A percentile compares a stretch with the other conserved stretches of the same genome.
phyloP scores from a whole-genome alignment of 2,113 vertebrate genomes.

The Megaceryle maxima region DNA sequence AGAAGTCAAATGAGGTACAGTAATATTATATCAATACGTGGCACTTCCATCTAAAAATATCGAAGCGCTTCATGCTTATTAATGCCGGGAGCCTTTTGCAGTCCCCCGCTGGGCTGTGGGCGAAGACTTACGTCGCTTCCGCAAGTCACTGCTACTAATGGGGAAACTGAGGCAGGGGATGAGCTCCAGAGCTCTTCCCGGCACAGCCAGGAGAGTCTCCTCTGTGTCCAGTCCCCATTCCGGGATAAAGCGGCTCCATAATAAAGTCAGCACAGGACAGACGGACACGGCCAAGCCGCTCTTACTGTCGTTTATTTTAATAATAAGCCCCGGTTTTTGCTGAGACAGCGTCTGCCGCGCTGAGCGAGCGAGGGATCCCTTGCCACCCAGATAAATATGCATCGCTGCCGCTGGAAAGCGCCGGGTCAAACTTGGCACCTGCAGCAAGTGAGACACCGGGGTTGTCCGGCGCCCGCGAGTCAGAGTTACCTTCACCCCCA shows the following conservation, averaged over 20 bases:
- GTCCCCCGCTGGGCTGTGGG: neutral
- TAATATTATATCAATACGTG: conserved; percentile 56
- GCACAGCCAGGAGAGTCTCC: neutral
- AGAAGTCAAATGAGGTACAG: conserved; percentile 63
- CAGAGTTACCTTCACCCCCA: neutral
- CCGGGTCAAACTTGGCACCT: conserved; percentile 56
- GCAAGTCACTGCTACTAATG: rapidly evolving
- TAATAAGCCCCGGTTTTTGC: conserved; percentile 17
- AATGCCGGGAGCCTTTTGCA: neutral
- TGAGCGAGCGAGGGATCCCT: neutral
- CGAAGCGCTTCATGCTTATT: conserved; percentile 3
- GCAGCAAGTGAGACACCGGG: neutral
- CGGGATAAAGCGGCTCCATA: neutral
- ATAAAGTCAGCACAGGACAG: neutral
- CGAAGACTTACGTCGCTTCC: neutral
- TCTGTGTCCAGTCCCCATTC: rapidly evolving
- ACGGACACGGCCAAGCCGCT: neutral
- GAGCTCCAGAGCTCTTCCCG: neutral
- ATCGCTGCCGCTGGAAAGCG: conserved; percentile 22
- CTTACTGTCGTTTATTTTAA: conserved; percentile 29
- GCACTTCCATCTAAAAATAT: conserved; percentile 43
- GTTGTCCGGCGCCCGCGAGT: conserved; percentile 24
- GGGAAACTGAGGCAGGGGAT: conserved; percentile 15
- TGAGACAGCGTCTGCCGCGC: conserved; percentile 11
- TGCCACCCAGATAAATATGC: conserved; percentile 70